These are phyloP conservation scores for Euleptes europaea DNA, from an alignment of 2,113 vertebrate genomes.

Conservation along the genomic window DNA sequence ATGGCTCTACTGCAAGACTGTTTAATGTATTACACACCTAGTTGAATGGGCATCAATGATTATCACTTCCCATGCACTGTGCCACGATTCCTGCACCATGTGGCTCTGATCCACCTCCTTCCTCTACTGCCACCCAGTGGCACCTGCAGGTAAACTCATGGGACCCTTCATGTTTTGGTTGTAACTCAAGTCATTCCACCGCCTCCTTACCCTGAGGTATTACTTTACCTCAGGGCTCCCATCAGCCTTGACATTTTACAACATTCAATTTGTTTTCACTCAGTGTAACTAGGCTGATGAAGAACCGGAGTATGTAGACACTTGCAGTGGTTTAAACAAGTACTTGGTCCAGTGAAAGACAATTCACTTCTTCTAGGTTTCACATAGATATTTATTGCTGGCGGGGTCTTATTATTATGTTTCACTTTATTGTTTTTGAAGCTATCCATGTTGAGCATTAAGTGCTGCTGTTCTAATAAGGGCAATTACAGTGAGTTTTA, in stretches of 20 bases:
- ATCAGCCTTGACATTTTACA: background rate
- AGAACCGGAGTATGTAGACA: background rate
- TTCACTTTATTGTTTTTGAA: background rate
- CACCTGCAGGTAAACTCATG: background rate
- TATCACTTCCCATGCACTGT: background rate
- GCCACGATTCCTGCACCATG: background rate
- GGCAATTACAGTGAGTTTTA: conserved; percentile 2
- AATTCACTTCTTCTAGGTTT: background rate
- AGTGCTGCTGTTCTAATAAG: background rate
- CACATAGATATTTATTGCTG: background rate
- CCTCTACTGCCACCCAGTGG: background rate
- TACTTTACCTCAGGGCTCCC: background rate
- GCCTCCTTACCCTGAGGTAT: background rate
- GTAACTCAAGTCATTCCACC: background rate
- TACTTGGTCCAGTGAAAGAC: background rate
- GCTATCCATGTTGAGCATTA: conserved; percentile 21
- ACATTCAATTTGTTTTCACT: background rate
- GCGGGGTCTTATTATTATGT: conserved; percentile 5
- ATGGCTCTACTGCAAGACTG: too few species aligned
- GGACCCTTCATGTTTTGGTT: background rate
- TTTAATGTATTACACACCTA: background rate
- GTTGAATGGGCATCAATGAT: background rate
- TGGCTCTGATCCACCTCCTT: background rate
- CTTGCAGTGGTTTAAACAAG: background rate
- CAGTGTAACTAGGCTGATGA: background rate